phyloP scores from a whole-genome alignment of 35 echinoderm and acorn worm species.

The Ptychodera flava region DNA sequence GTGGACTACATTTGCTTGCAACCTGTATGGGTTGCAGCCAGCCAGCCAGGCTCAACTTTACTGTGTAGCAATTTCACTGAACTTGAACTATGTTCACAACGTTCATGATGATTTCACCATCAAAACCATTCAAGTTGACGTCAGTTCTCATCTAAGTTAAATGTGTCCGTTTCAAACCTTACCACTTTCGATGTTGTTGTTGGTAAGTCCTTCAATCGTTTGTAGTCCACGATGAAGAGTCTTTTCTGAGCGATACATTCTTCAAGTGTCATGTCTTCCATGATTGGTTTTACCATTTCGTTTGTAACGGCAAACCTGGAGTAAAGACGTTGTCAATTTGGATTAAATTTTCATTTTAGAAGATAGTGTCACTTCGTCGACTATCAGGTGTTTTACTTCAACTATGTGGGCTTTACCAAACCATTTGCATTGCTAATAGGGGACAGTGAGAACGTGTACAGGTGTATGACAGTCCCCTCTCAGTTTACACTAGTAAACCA shows the following conservation, averaged over 20 bases:
- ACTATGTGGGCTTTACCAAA: background rate
- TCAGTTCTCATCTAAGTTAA: no score
- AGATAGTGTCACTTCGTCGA: background rate
- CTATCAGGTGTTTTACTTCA: background rate
- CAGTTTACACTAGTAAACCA: no score
- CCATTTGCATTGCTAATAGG: background rate
- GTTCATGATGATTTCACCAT: no score
- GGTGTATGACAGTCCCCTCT: no score
- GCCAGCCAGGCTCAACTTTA: no score
- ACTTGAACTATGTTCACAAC: no score
- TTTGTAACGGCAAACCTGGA: slow-evolving; percentile 72
- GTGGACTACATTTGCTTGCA: no score
- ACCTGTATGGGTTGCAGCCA: no score
- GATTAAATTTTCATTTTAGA: no score
- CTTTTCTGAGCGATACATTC: slow-evolving; percentile 63
- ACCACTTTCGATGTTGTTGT: slow-evolving; percentile 51
- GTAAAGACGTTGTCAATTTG: background rate
- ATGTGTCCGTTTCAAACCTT: no score
- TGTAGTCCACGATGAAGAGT: slow-evolving; percentile 71
- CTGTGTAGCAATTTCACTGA: no score
- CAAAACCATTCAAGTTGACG: no score
- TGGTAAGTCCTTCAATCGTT: slow-evolving; percentile 53
- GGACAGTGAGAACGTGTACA: background rate
- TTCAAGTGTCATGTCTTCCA: slow-evolving; percentile 65
- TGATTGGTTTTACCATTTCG: slow-evolving; percentile 57